Base-by-base conservation (phyloP, 2,797 vertebrate species). In the Tauraco hartlaubi region DNA sequence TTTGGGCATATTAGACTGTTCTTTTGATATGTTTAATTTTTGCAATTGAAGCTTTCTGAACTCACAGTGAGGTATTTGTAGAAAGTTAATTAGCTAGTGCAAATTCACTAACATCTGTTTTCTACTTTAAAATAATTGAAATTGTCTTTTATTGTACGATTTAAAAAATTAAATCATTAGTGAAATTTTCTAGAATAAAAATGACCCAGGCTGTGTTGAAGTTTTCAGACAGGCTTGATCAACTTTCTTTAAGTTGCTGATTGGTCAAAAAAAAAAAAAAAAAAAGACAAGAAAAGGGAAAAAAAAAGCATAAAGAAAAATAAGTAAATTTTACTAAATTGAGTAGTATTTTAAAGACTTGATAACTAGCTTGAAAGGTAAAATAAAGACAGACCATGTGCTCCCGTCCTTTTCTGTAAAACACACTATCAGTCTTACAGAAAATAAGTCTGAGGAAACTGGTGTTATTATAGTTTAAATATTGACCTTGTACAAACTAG, bases 51-150 rank as follows among this genome's bases (percentile, higher is more conserved):
- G 83, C 68, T 89, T 93, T 95, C 77, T 94, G 81, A 97, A 96
- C 77, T 93, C 90, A 85, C 44, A 69, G 76, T 92, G 59, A 96
- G 85, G 90, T 97, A 88, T 95, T 97, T 94, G 85, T 71, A 81
- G 83, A 87, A 95, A 95, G 39, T 61, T 82, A 97, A 95, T 96
- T 93, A 97, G 63, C 29, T 22, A 3, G 26, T 55, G 68, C 22
- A 92, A 94, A 95, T 80, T 95, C 91, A 96, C 64, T 88, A 91
- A 90, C 78, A 96, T 73, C 75, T 94, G 92, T 88, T 89, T 96
- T 94, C 84, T 88, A 48, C 72, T 94, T 95, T 80, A 92, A 96
- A 96, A 95, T 93, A 92, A 94, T 94, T 94, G 72, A 90, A 96
- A 88, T 90, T 85, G 11, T 88, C 54, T 96, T 94, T 94, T 75